Base-by-base conservation (phyloP, 1,140 invertebrate genomes). In the Zaprionus africanus region DNA sequence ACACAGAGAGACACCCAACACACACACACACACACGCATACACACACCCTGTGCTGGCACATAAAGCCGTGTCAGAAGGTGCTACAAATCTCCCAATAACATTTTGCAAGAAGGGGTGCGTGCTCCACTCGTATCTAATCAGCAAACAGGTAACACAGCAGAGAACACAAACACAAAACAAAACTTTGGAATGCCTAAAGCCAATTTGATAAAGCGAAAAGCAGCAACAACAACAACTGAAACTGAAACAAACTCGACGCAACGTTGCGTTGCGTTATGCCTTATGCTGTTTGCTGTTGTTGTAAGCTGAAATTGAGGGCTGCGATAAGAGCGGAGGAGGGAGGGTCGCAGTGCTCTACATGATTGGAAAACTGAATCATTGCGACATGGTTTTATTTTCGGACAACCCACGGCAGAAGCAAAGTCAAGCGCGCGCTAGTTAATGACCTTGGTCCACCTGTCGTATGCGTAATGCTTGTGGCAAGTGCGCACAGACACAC, bases 401-500 rank as follows among this genome's bases (percentile, higher is more conserved):
- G 61, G 54, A 38, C 34, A 38, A 36, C 60, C 56, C n/a, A 57
- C 28, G 51, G 38, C 31, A 77, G 38, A 81, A 38, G 38, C 51
- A 78, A 81, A 82, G 74, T 76, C 71, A 70, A 88, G 71, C 31
- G 31, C 31, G 31, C 66, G 79, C 56, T 68, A 75, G 85, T 63
- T 83, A 90, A 90, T 90, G 85, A 90, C 85, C 85, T 90, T 90
- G 85, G 81, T 85, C 81, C 81, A 90, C 85, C 85, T 80, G 85
- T 82, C 81, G 85, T 70, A 90, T 90, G 78, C 78, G 81, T 82
- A 81, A 82, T 77, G 57, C 71, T 46, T 59, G 66, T 62, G 61
- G 51, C 51, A 51, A 51, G 46, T 51, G 19, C 19, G 24, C 46
- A 24, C 19, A 7, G 24, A 26, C 31, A 31, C 28, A 31, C 7